Evolutionary conservation across 2,113 vertebrate genomes (phyloP).

Genomic region (Myocastor coypus): DNA sequence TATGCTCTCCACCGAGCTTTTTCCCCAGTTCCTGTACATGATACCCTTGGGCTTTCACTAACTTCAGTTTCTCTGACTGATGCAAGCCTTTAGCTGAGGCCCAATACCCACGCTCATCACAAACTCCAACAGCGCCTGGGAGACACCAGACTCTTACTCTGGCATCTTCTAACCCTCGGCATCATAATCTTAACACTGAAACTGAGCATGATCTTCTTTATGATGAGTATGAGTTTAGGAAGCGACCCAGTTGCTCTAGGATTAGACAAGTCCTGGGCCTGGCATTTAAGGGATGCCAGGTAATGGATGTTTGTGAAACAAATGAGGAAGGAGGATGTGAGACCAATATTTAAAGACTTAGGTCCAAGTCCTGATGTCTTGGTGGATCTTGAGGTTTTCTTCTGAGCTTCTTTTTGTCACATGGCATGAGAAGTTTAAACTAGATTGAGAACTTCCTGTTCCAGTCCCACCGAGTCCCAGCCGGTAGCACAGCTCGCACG

Average conservation of each 20-base stretch:
- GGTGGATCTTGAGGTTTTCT: background rate
- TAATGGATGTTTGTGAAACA: slow-evolving; percentile 1
- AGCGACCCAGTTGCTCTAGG: background rate
- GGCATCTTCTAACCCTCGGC: background rate
- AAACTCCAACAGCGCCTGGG: background rate
- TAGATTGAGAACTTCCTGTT: too few species aligned
- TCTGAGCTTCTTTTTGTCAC: slow-evolving; percentile 20
- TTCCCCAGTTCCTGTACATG: slow-evolving; percentile 94
- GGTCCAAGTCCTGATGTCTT: background rate
- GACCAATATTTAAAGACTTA: background rate
- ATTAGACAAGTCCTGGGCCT: background rate
- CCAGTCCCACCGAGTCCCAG: too few species aligned
- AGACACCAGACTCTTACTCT: background rate
- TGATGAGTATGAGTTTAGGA: background rate
- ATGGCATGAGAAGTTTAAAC: background rate
- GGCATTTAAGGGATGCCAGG: background rate
- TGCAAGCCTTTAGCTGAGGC: background rate
- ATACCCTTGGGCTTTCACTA: background rate
- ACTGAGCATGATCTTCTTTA: background rate
- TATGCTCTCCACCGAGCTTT: slow-evolving; percentile 95
- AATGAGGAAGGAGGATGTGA: background rate
- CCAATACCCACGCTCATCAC: background rate
- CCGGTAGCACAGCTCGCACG: too few species aligned
- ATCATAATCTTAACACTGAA: background rate
- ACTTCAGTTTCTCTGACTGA: background rate